Evolutionary conservation across 1,140 invertebrate species (phyloP).

Genomic region (Lucilia cuprina): DNA sequence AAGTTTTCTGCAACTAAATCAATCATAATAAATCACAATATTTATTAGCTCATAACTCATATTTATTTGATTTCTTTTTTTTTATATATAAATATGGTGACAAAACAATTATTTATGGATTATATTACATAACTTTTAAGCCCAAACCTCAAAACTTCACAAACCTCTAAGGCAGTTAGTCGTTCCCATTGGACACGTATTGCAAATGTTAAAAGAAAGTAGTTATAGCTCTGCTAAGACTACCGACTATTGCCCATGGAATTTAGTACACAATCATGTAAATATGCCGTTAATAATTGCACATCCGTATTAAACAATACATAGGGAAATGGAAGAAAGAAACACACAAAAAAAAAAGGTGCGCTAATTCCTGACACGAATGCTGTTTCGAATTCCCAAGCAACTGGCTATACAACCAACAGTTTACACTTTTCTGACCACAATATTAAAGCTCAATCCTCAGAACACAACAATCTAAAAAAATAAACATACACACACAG

Average conservation of each 20-base stretch:
- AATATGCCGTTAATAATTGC: slow-evolving; percentile 32
- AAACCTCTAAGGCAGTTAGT: neutral
- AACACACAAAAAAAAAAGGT: neutral
- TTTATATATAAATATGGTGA: too few species aligned
- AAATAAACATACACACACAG: neutral
- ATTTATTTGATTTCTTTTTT: too few species aligned
- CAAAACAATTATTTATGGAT: too few species aligned
- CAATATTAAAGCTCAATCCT: neutral
- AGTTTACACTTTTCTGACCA: neutral
- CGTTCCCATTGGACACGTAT: neutral
- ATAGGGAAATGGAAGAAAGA: neutral
- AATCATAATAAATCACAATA: too few species aligned
- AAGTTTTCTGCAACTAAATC: too few species aligned
- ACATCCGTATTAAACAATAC: neutral
- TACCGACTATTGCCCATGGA: neutral
- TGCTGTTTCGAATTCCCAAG: slow-evolving; percentile 9
- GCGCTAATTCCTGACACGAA: slow-evolving; percentile 27
- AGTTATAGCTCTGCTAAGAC: neutral
- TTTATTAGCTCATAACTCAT: too few species aligned
- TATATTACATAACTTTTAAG: too few species aligned
- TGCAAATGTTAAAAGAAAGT: neutral
- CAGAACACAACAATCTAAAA: too few species aligned
- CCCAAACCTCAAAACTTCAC: neutral
- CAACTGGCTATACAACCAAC: neutral
- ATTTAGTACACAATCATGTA: slow-evolving; percentile 27